Evolutionary conservation across 1,140 invertebrate species (phyloP), one percentile per base, ranked within the genome.

Genomic region (Sinonovacula constricta): DNA sequence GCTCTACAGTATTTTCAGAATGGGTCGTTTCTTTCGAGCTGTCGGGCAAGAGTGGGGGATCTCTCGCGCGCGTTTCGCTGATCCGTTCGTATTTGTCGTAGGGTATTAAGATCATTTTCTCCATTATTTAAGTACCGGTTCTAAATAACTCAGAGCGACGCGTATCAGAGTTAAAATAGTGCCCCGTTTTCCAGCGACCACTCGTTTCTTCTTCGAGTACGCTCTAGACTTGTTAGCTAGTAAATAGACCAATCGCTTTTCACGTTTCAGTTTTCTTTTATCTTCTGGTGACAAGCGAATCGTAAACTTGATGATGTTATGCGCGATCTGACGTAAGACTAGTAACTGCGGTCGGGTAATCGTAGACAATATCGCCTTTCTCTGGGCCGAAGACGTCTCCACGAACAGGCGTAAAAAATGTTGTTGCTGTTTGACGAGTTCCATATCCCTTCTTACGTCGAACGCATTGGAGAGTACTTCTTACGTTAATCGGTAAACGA

Each of bases 61-160:
- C 53, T 10, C 5, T 56, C 10, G 53, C 22, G 15, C 22, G 15
- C 53, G 7, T 5, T 10, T 56, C 15, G 5, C 7, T 5, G 5
- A 56, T 5, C 5, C 59, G 59, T 28, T 62, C 30, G 30, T 62
- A 62, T 62, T 59, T 59, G 4, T 59, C 57, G 28, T 59, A 59
- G n/a, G 57, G 26, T 3, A 59, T 24, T 5, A 59, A 28, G 15
- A 59, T 59, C 4, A 28, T 3, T 28, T 59, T 28, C n/a, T 59
- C 57, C 57, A 59, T 59, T 59, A 62, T 62, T 34, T 18, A 22
- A 62, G 36, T 5, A 62, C 31, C 3, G 59, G 31, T 34, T 34
- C 59, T 22, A 62, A 62, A n/a, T 62, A 33, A 30, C 7, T 18
- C 28, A n/a, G 36, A 4, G 30, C 59, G 3, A 62, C 36, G 18